Conservation (phyloP, 2,113 vertebrate species). For the Aviceda subcristata region DNA sequence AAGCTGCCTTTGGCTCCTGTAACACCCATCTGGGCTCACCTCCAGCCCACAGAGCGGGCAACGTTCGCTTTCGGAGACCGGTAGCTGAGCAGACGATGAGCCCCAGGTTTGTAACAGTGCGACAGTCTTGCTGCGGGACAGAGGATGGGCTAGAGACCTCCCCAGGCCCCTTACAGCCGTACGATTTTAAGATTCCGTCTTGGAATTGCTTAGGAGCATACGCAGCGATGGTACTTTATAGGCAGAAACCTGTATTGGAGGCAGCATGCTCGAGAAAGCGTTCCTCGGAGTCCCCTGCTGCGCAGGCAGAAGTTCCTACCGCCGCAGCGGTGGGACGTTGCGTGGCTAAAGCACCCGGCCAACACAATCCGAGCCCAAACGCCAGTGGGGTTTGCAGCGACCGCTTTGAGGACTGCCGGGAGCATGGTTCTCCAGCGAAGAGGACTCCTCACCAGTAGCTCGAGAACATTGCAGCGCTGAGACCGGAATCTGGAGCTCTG, state of each 20-base stretch:
- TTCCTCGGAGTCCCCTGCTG: background rate
- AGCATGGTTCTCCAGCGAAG: no score
- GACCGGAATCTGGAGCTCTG: background rate
- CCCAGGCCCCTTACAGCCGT: no score
- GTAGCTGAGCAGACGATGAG: background rate
- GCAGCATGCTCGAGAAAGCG: background rate
- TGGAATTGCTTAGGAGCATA: background rate
- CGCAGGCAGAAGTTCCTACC: background rate
- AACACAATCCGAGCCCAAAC: background rate
- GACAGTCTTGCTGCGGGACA: background rate
- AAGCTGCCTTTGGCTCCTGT: background rate
- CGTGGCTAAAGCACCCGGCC: background rate
- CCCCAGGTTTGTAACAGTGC: background rate
- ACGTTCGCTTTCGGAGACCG: background rate
- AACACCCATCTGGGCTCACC: background rate
- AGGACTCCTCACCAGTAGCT: background rate
- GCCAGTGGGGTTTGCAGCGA: background rate
- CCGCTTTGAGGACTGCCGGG: background rate
- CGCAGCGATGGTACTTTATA: background rate
- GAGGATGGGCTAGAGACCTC: background rate
- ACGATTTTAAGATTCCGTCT: background rate
- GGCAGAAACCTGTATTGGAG: background rate
- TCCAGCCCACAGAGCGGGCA: background rate
- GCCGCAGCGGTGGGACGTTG: accelerated
- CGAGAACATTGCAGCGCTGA: background rate